These are phyloP conservation scores for Lomographa bimaculata DNA, from an alignment of 2,888 invertebrate species.

Conservation along the genomic window DNA sequence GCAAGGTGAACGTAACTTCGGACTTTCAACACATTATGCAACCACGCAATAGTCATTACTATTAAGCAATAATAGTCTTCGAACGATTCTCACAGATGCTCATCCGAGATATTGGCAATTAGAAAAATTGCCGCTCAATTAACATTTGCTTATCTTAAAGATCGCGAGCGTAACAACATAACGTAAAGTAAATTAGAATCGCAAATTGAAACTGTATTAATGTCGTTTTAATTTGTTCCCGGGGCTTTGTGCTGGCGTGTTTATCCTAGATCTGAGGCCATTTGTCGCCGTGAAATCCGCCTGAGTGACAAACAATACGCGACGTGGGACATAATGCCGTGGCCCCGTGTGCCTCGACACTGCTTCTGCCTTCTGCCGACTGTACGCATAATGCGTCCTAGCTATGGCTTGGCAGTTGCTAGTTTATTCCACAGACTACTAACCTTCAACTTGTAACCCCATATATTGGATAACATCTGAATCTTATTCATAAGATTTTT, in stretches of 20 bases:
- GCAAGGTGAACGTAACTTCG: constrained; percentile 48
- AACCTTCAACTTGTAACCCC: neutral
- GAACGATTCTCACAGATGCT: constrained; percentile 17
- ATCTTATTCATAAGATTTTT: no score
- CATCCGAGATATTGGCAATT: constrained; percentile 30
- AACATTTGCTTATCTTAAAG: constrained; percentile 31
- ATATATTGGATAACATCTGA: no score
- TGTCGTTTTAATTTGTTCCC: constrained; percentile 65
- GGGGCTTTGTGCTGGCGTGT: constrained; percentile 56
- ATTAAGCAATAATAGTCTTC: constrained; percentile 17
- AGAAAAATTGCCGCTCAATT: constrained; percentile 30
- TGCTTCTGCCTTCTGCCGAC: constrained; percentile 53
- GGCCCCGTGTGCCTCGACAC: constrained; percentile 56
- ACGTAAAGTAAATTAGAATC: constrained; percentile 32
- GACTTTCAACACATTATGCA: constrained; percentile 43
- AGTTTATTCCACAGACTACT: constrained; percentile 2
- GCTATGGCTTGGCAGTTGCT: constrained; percentile 42
- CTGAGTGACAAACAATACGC: constrained; percentile 80
- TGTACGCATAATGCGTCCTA: constrained; percentile 40
- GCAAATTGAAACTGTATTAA: constrained; percentile 42
- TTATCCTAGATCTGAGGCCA: constrained; percentile 66
- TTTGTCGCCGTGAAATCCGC: constrained; percentile 74
- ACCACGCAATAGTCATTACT: constrained; percentile 28
- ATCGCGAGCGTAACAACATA: constrained; percentile 27
- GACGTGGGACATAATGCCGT: constrained; percentile 68